Percentiles rank a stretch among this genome's conserved stretches.
Evolutionary conservation across 2,888 invertebrate species (phyloP).

Genomic region (Mamestra brassicae): DNA sequence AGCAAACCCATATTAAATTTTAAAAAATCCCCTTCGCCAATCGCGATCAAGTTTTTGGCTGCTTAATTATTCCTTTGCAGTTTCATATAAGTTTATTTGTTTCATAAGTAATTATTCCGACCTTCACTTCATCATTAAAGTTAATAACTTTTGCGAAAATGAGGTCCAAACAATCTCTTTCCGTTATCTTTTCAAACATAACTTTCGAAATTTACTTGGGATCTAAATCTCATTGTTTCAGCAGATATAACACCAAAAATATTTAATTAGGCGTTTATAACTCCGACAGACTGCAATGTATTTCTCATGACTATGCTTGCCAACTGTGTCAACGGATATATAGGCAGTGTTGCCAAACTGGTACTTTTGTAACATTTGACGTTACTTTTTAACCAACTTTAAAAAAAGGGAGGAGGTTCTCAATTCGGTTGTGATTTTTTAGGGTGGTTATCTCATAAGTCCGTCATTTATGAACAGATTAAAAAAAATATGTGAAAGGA

Average conservation of each 20-base stretch:
- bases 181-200: slow-evolving; percentile 15
- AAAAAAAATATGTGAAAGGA: no score
- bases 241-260: neutral
- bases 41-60: neutral
- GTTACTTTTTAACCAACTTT: no score
- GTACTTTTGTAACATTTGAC: no score
- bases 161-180: slow-evolving; percentile 20
- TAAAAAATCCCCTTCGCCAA: neutral
- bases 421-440: no score
- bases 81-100: neutral
- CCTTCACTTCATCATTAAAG: slow-evolving; percentile 11
- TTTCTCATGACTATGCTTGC: slow-evolving; percentile 10
- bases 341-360: neutral
- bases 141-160: slow-evolving; percentile 17
- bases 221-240: slow-evolving; percentile 31
- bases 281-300: slow-evolving; percentile 2
- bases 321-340: slow-evolving; percentile 6
- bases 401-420: no score
- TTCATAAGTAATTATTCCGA: slow-evolving; percentile 4
- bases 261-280: slow-evolving; percentile 17
- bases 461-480: no score
- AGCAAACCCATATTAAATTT: no score
- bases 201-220: slow-evolving; percentile 39
- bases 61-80: neutral
- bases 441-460: no score